Conservation (phyloP, 2,888 invertebrate species). For the Dermolepida albohirtum region DNA sequence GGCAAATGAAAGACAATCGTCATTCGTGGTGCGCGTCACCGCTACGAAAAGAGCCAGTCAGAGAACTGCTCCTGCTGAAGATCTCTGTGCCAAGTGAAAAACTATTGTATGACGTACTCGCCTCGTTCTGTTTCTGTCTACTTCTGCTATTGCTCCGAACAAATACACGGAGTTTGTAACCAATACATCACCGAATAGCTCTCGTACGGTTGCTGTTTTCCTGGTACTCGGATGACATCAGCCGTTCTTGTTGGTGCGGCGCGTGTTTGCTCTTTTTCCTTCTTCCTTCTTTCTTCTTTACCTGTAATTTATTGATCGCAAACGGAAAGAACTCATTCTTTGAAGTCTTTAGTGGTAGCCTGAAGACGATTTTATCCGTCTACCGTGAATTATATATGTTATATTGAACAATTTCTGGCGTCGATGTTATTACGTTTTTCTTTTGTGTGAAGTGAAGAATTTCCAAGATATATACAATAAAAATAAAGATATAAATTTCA, state of each 20-base stretch:
- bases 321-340: slow-evolving; percentile 26
- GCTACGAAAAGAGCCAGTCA: no score
- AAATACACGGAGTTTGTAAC: no score
- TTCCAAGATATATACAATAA: no score
- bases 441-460: no score
- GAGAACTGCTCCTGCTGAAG: no score
- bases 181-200: no score
- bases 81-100: no score
- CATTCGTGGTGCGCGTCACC: neutral
- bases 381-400: neutral
- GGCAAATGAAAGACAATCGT: slow-evolving; percentile 25
- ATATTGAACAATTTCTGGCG: neutral
- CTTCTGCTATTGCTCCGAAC: no score
- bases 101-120: no score
- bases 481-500: no score
- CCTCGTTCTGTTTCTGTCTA: no score
- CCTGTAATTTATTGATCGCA: slow-evolving; percentile 30
- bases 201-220: slow-evolving; percentile 13
- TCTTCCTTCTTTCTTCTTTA: slow-evolving; percentile 1
- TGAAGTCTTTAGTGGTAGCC: neutral
- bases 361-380: slow-evolving; percentile 1
- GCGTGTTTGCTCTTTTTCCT: neutral
- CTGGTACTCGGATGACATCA: slow-evolving; percentile 29
- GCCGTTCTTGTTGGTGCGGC: slow-evolving; percentile 8
- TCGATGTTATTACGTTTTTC: no score